Conservation (phyloP, 1,140 invertebrate species). For the Cataglyphis hispanica region DNA sequence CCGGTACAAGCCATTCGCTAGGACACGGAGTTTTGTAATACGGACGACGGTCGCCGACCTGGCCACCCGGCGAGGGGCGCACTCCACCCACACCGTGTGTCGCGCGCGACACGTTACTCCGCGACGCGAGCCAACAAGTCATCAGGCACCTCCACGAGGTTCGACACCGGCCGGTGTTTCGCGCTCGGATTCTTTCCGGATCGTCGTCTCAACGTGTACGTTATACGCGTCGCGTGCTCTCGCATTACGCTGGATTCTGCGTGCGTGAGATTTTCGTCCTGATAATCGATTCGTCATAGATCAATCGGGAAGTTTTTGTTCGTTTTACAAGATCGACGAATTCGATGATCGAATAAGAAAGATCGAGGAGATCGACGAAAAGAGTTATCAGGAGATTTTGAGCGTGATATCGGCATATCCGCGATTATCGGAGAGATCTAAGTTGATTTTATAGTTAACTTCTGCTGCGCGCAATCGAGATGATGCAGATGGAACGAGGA, state of each 20-base stretch:
- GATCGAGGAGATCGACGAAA: neutral
- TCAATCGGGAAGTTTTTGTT: neutral
- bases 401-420: too few species aligned
- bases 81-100: slow-evolving; percentile 58
- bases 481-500: neutral
- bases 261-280: neutral
- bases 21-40: slow-evolving; percentile 27
- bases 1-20: slow-evolving; percentile 71
- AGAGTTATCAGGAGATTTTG: neutral
- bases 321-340: neutral
- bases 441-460: neutral
- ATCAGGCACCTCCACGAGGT: slow-evolving; percentile 49
- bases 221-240: neutral
- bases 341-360: neutral
- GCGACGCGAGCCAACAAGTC: slow-evolving; percentile 49
- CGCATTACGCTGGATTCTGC: slow-evolving; percentile 14
- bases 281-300: neutral
- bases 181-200: neutral
- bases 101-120: slow-evolving; percentile 32
- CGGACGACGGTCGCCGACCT: slow-evolving; percentile 71
- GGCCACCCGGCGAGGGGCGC: slow-evolving; percentile 64
- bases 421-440: neutral
- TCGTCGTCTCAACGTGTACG: neutral
- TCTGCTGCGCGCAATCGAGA: neutral
- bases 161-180: slow-evolving; percentile 38